Evolutionary conservation across 2,888 invertebrate species (phyloP).

Genomic region (Pseudococcus jackbeardsleyi): DNA sequence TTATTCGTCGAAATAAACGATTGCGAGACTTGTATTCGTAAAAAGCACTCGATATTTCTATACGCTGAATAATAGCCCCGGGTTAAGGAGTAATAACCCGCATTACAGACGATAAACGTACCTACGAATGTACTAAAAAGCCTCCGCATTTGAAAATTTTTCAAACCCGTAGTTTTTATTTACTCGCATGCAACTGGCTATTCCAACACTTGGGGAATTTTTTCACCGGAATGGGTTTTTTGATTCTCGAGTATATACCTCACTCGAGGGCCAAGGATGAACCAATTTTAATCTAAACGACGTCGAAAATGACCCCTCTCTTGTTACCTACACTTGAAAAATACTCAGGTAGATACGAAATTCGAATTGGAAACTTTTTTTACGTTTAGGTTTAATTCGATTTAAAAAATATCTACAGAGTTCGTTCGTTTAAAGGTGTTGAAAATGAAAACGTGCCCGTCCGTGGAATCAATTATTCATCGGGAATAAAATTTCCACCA

Average conservation of each 20-base stretch:
- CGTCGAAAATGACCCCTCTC: background rate
- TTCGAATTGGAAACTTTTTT: background rate
- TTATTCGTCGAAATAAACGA: slow-evolving; percentile 48
- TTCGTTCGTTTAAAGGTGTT: background rate
- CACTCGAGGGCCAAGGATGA: background rate
- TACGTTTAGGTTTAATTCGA: background rate
- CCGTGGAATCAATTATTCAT: slow-evolving; percentile 28
- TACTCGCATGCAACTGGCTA: slow-evolving; percentile 26
- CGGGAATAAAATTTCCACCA: slow-evolving; percentile 5
- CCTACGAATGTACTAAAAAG: background rate
- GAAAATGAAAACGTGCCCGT: background rate
- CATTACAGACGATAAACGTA: slow-evolving; percentile 55
- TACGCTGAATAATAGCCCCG: slow-evolving; percentile 6
- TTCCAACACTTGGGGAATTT: background rate
- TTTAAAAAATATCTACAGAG: background rate
- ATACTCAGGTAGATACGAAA: background rate
- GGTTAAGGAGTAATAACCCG: slow-evolving; percentile 54
- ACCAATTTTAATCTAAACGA: background rate
- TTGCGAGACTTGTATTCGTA: slow-evolving; percentile 44
- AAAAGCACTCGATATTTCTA: slow-evolving; percentile 19
- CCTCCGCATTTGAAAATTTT: slow-evolving; percentile 10
- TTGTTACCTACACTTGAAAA: background rate
- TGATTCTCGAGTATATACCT: background rate
- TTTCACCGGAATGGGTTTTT: background rate
- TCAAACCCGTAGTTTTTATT: slow-evolving; percentile 8